Evolutionary conservation across 2,797 vertebrate species (phyloP), one percentile per base, ranked within the genome.

Genomic region (Chaenodraco wilsoni): DNA sequence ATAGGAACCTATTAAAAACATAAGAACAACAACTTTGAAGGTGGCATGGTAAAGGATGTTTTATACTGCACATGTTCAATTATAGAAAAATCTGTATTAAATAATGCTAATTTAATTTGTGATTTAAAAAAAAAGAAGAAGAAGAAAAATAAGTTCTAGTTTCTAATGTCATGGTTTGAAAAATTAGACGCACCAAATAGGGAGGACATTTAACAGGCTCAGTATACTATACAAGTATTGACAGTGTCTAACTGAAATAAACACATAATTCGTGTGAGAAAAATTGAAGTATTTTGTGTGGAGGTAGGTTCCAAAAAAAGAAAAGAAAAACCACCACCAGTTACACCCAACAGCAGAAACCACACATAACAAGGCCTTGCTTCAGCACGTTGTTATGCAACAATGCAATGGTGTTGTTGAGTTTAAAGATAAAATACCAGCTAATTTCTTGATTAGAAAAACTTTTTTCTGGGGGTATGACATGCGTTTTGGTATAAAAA

Each of bases 271-370:
- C 3, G 31, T 5, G 1, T 27, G 54, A 59, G 65, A 2, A 65
- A 55, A 84, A 19, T 10, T 3, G 12, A 65, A 59, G 27, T 58
- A 1, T 54, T 33, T 60, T n/a, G 2, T 31, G 9, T 33, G 48
- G 48, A 59, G 15, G 33, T 23, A 56, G 15, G 15, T 31, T 72
- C 49, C 4, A 7, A 12, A 64, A 72, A 27, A 31, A 50, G 1
- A 1, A 8, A 55, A 16, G 55, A 23, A 3, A 15, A 27, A 52
- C 51, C 2, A 76, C 49, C 57, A 65, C 19, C 48, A 69, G 21
- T 54, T 37, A 75, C 9, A 74, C 23, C 63, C 15, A 66, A 31
- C 8, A 79, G 10, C 37, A 56, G 16, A 76, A 54, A 14, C 16
- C 23, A 13, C 33, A 37, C 17, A 48, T 0, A 21, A 9, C 37